Conservation (phyloP, 2,113 vertebrate species). For the Planiliza haematocheilus region DNA sequence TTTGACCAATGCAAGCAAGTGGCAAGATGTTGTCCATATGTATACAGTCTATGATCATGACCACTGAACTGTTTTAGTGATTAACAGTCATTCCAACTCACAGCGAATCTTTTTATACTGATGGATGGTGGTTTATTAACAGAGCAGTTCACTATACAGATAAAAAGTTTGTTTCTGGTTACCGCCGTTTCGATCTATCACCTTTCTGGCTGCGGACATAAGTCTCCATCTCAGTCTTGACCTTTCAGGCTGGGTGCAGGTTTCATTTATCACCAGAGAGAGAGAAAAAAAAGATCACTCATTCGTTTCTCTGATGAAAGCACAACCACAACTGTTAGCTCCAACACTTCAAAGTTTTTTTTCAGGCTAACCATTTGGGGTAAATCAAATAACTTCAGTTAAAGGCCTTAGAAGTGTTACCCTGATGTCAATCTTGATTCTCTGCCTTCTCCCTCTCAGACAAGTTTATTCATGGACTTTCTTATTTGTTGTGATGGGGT, state of each 20-base stretch:
- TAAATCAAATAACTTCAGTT: constrained; percentile 61
- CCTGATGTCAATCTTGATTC: constrained; percentile 47
- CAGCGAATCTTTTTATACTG: constrained; percentile 27
- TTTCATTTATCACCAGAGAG: constrained; percentile 74
- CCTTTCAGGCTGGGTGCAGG: constrained; percentile 52
- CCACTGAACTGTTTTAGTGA: constrained; percentile 7
- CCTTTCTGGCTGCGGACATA: constrained; percentile 44
- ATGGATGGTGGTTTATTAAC: constrained; percentile 30
- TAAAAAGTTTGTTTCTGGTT: constrained; percentile 63
- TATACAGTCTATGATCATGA: too few species aligned
- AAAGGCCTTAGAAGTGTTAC: constrained; percentile 39
- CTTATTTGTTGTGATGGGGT: constrained; percentile 60
- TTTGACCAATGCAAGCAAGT: too few species aligned
- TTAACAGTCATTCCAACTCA: neutral
- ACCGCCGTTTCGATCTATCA: constrained; percentile 54
- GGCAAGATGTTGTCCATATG: too few species aligned
- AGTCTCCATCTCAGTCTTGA: constrained; percentile 55
- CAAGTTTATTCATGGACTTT: constrained; percentile 57
- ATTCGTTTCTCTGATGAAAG: constrained; percentile 57
- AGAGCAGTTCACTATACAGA: constrained; percentile 11
- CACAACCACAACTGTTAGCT: constrained; percentile 37
- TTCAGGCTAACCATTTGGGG: constrained; percentile 8
- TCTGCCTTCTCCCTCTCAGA: constrained; percentile 48
- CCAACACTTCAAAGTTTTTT: neutral
- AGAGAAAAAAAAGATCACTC: constrained; percentile 54